These are phyloP conservation scores for Phrynocephalus versicolor DNA, from an alignment of 2,113 vertebrate genomes.

Conservation along the genomic window DNA sequence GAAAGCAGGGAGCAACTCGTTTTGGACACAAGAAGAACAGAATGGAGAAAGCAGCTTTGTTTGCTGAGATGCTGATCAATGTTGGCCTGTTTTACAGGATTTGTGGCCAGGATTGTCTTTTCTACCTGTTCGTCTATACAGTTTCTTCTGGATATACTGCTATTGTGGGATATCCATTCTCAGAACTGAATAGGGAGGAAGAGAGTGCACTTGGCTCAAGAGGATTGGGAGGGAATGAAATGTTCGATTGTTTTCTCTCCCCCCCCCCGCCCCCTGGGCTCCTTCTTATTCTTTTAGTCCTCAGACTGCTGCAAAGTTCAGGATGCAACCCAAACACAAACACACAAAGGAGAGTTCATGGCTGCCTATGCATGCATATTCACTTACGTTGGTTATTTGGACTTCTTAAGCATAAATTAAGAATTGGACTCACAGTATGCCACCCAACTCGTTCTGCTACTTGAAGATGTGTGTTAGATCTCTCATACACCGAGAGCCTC, in stretches of 20 bases:
- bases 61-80: background rate
- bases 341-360: background rate
- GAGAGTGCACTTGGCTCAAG: background rate
- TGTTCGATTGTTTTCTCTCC: background rate
- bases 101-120: background rate
- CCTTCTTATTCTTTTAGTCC: background rate
- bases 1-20: background rate
- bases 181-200: background rate
- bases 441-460: background rate
- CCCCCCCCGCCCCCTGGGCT: background rate
- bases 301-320: background rate
- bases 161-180: no score
- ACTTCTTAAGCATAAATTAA: background rate
- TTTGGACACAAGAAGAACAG: background rate
- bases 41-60: background rate
- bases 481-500: background rate
- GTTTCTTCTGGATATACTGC: background rate
- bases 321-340: background rate
- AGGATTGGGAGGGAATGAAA: no score
- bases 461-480: slow-evolving; percentile 1
- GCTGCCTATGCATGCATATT: background rate
- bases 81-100: background rate
- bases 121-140: background rate
- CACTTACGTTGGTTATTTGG: background rate
- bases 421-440: background rate